Conservation (phyloP, 2,888 invertebrate genomes). For the Onthophagus sagittarius region DNA sequence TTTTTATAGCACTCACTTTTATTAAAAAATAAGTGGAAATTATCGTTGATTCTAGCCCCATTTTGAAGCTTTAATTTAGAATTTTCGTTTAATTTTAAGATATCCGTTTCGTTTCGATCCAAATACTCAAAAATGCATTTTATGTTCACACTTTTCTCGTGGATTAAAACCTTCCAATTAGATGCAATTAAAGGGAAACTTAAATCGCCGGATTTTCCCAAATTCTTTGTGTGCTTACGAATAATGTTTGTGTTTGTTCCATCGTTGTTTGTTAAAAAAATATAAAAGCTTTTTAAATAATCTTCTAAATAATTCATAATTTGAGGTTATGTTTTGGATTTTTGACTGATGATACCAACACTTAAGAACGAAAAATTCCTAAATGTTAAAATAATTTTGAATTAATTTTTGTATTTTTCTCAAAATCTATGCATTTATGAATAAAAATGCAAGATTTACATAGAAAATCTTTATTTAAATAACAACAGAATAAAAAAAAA, state of each 20-base stretch:
- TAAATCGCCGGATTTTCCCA: slow-evolving; percentile 58
- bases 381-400: too few species aligned
- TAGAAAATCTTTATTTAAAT: too few species aligned
- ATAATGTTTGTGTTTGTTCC: slow-evolving; percentile 41
- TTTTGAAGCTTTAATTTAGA: slow-evolving; percentile 52
- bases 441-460: too few species aligned
- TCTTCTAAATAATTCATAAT: slow-evolving; percentile 18
- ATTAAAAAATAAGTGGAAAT: slow-evolving; percentile 55
- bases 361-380: too few species aligned
- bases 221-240: slow-evolving; percentile 58
- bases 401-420: too few species aligned
- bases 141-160: slow-evolving; percentile 10
- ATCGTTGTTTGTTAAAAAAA: slow-evolving; percentile 25
- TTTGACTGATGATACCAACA: neutral
- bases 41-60: slow-evolving; percentile 47
- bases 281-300: slow-evolving; percentile 27
- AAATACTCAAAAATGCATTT: slow-evolving; percentile 34
- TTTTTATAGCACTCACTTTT: slow-evolving; percentile 32
- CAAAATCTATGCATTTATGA: too few species aligned
- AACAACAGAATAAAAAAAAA: too few species aligned
- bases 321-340: neutral
- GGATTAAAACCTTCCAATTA: slow-evolving; percentile 55
- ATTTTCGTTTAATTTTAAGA: slow-evolving; percentile 47
- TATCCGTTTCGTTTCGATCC: slow-evolving; percentile 30
- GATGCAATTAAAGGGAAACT: slow-evolving; percentile 58